These are phyloP conservation scores for Ailuropoda melanoleuca DNA, from an alignment of 2,113 vertebrate genomes.

Conservation along the genomic window DNA sequence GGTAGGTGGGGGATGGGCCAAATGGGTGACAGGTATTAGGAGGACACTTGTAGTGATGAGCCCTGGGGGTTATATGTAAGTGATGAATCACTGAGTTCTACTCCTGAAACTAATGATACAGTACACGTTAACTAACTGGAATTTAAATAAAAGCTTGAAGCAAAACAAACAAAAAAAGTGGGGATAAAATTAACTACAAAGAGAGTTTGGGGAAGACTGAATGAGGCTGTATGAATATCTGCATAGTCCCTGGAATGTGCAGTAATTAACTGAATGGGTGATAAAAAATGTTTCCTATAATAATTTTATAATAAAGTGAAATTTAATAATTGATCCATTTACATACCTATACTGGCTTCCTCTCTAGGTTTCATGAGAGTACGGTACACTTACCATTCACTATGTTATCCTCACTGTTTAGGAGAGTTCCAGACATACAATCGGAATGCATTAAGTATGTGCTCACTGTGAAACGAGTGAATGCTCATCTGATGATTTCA, in stretches of 20 bases:
- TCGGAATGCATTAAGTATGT: not conserved
- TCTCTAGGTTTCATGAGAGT: not conserved
- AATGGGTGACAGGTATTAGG: not conserved
- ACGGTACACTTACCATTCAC: not conserved
- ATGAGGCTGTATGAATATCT: not conserved
- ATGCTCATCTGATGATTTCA: not conserved
- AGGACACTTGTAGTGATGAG: not conserved
- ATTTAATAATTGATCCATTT: not conserved
- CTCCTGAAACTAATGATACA: not conserved
- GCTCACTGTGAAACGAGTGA: not conserved
- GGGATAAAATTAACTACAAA: not conserved
- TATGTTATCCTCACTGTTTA: not conserved
- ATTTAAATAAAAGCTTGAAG: not conserved
- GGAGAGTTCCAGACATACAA: not conserved
- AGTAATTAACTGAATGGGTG: not conserved
- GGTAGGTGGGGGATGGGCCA: not conserved
- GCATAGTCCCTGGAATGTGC: not conserved
- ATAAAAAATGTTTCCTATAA: not conserved
- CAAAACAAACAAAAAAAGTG: not conserved
- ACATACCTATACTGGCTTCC: not conserved
- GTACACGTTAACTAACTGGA: not conserved
- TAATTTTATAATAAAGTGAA: not conserved
- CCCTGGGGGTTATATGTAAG: not conserved
- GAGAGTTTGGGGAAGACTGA: not conserved
- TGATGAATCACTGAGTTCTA: not conserved